Conservation (phyloP, 2,888 invertebrate genomes). For the Acanthoscelides obtectus region DNA sequence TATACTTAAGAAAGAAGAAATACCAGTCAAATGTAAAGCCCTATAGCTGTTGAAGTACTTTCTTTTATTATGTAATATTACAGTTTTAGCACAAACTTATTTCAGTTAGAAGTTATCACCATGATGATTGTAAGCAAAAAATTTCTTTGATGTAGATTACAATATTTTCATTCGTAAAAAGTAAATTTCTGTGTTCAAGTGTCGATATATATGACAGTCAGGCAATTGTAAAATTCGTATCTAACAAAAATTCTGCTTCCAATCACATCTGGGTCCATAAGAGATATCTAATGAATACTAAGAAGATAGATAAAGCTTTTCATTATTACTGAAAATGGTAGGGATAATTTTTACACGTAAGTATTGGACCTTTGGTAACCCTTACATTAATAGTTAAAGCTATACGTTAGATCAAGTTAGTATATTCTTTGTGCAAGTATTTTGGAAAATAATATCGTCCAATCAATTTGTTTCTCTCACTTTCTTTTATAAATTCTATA, state of each 20-base stretch:
- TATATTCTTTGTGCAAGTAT: background rate
- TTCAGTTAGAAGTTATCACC: background rate
- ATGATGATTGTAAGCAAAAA: background rate
- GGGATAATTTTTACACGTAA: background rate
- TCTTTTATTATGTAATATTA: background rate
- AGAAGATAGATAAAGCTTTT: background rate
- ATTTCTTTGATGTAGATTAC: background rate
- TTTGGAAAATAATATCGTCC: background rate
- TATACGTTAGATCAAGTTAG: background rate
- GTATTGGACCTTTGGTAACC: background rate
- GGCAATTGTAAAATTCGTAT: too few species aligned
- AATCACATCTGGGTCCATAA: background rate
- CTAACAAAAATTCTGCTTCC: background rate
- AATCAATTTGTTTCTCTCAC: background rate
- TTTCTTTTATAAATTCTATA: background rate
- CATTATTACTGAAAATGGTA: background rate
- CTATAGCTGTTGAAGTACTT: background rate
- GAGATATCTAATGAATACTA: background rate
- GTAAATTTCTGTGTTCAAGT: too few species aligned
- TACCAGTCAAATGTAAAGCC: background rate
- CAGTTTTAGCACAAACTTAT: background rate
- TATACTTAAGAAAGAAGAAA: background rate
- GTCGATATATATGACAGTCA: too few species aligned
- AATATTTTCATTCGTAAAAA: too few species aligned
- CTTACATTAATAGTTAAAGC: background rate